Conservation (phyloP, 53 echinoderm and acorn worm species). For the Temnopleurus reevesii region DNA sequence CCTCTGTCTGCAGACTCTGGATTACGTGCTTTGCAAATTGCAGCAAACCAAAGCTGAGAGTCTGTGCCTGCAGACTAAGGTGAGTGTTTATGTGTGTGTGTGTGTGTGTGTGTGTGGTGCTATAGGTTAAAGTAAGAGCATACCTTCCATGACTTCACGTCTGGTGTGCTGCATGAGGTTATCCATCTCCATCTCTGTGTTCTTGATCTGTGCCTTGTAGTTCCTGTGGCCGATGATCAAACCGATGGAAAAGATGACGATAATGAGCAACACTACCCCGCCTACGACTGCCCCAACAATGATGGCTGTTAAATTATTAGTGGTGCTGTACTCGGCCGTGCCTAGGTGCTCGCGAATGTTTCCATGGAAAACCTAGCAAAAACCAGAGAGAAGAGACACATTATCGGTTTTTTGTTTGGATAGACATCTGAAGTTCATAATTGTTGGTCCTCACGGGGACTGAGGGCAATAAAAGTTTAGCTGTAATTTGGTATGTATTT, state of each 20-base stretch:
- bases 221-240: constrained; percentile 6
- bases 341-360: neutral
- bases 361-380: neutral
- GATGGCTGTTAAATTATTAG: neutral
- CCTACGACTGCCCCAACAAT: neutral
- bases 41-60: no score
- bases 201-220: constrained; percentile 7
- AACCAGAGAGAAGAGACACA: no score
- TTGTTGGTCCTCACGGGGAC: no score
- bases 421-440: no score
- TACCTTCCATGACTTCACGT: constrained; percentile 20
- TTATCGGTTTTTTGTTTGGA: no score
- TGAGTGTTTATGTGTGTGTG: no score
- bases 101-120: no score
- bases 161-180: constrained; percentile 10
- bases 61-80: no score
- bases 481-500: no score
- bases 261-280: neutral
- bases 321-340: neutral
- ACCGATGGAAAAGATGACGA: constrained; percentile 2
- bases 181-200: constrained; percentile 43
- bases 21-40: no score
- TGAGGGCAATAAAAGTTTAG: no score
- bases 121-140: neutral
- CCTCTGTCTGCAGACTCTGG: no score